These are phyloP conservation scores for Rhyzopertha dominica DNA, from an alignment of 1,140 invertebrate species.

Conservation along the genomic window DNA sequence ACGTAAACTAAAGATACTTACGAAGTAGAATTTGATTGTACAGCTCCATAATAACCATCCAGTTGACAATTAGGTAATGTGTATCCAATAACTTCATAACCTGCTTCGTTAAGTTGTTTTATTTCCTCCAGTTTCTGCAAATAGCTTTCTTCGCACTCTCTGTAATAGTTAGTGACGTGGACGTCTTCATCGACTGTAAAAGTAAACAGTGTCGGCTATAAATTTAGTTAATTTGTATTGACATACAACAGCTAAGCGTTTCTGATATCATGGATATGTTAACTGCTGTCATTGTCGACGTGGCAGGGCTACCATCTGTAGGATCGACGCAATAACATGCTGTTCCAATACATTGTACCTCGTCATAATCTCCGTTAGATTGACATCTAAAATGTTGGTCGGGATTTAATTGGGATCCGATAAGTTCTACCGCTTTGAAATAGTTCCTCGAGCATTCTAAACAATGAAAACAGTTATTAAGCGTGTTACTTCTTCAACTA, in stretches of 20 bases:
- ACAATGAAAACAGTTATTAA: slow-evolving; percentile 11
- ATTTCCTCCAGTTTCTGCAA: slow-evolving; percentile 39
- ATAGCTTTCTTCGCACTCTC: slow-evolving; percentile 47
- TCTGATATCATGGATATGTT: slow-evolving; percentile 43
- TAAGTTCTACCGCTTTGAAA: slow-evolving; percentile 33
- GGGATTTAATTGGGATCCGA: slow-evolving; percentile 30
- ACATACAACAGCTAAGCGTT: slow-evolving; percentile 53
- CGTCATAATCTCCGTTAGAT: slow-evolving; percentile 52
- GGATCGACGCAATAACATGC: slow-evolving; percentile 52
- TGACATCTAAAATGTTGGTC: slow-evolving; percentile 46
- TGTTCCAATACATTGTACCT: slow-evolving; percentile 52
- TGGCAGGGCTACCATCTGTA: slow-evolving; percentile 45
- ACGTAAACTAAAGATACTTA: slow-evolving; percentile 19
- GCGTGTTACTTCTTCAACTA: too few species aligned
- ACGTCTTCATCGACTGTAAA: slow-evolving; percentile 35
- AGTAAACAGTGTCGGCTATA: too few species aligned
- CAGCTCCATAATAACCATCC: slow-evolving; percentile 50
- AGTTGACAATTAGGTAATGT: slow-evolving; percentile 48
- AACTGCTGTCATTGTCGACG: slow-evolving; percentile 35
- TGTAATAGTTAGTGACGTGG: slow-evolving; percentile 44
- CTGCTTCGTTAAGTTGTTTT: slow-evolving; percentile 38
- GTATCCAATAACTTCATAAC: slow-evolving; percentile 41
- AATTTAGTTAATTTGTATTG: slow-evolving; percentile 10
- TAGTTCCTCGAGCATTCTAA: slow-evolving; percentile 50
- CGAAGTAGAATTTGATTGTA: slow-evolving; percentile 34